Percentiles rank a stretch among this genome's conserved stretches.
Conservation (phyloP, 2,888 invertebrate genomes). For the Agrochola lota region DNA sequence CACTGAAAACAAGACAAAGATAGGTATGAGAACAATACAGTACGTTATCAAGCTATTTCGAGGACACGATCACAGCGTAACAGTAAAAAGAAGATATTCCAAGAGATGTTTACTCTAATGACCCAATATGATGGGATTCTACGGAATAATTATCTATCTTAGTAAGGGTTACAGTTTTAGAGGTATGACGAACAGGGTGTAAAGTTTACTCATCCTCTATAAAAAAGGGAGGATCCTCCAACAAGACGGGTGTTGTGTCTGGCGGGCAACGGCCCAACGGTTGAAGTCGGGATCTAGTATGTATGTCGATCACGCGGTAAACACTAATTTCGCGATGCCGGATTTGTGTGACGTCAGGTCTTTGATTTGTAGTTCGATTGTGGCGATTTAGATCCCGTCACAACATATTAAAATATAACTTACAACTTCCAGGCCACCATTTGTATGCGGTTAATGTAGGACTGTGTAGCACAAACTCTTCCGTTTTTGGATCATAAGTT, state of each 20-base stretch:
- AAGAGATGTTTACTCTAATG: neutral
- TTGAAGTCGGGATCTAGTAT: too few relatives aligned
- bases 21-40: neutral
- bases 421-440: constrained; percentile 99
- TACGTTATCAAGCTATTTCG: neutral
- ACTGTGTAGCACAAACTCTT: constrained; percentile 96
- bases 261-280: too few relatives aligned
- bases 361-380: too few relatives aligned
- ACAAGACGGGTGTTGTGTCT: too few relatives aligned
- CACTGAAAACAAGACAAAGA: constrained; percentile 90
- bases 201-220: too few relatives aligned
- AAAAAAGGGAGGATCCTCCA: too few relatives aligned
- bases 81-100: neutral
- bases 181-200: too few relatives aligned
- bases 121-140: neutral
- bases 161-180: neutral
- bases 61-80: neutral
- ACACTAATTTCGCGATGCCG: too few relatives aligned
- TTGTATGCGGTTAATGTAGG: constrained; percentile 97
- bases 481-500: constrained; percentile 94
- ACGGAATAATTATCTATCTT: neutral
- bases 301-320: too few relatives aligned
- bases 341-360: too few relatives aligned
- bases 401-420: constrained; percentile 75
- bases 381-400: too few relatives aligned